phyloP scores from a whole-genome alignment of 2,113 vertebrate genomes.

The Dasyurus viverrinus region DNA sequence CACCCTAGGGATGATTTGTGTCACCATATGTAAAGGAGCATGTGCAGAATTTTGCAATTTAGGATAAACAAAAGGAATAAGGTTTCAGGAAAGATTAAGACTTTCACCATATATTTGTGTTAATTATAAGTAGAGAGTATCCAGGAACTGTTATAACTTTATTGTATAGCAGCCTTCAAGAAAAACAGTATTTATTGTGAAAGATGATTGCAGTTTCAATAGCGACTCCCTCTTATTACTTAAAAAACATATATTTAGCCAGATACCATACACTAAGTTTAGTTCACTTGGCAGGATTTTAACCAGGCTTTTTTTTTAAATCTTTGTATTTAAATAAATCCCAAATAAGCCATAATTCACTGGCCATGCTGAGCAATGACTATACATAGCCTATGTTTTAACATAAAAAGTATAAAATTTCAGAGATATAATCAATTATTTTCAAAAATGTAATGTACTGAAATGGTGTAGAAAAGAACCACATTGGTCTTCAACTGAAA shows the following conservation, averaged over 20 bases:
- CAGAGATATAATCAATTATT: conserved; percentile 81
- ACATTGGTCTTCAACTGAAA: conserved; percentile 70
- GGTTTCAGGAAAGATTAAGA: conserved; percentile 56
- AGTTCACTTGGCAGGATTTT: conserved; percentile 81
- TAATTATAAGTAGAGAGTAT: conserved; percentile 76
- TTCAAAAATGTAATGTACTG: conserved; percentile 67
- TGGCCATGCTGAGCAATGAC: conserved; percentile 75
- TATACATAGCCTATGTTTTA: conserved; percentile 78
- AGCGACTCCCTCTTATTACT: conserved; percentile 80
- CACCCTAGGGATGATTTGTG: conserved; percentile 19
- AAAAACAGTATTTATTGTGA: conserved; percentile 82
- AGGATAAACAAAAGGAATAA: conserved; percentile 65
- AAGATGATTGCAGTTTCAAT: conserved; percentile 83
- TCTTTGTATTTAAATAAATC: conserved; percentile 83
- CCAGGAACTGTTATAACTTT: conserved; percentile 75
- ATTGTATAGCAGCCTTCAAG: conserved; percentile 75
- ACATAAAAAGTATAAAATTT: conserved; percentile 81
- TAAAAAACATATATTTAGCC: conserved; percentile 82
- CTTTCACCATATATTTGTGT: conserved; percentile 70
- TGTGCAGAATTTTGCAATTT: conserved; percentile 66
- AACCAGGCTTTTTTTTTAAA: conserved; percentile 73
- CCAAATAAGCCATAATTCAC: conserved; percentile 82
- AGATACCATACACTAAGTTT: conserved; percentile 83
- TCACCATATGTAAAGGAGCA: neutral
- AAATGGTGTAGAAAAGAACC: conserved; percentile 69